Percentiles rank a stretch among this genome's conserved stretches.
Conservation (phyloP, 2,797 vertebrate genomes). For the Lagorchestes hirsutus region DNA sequence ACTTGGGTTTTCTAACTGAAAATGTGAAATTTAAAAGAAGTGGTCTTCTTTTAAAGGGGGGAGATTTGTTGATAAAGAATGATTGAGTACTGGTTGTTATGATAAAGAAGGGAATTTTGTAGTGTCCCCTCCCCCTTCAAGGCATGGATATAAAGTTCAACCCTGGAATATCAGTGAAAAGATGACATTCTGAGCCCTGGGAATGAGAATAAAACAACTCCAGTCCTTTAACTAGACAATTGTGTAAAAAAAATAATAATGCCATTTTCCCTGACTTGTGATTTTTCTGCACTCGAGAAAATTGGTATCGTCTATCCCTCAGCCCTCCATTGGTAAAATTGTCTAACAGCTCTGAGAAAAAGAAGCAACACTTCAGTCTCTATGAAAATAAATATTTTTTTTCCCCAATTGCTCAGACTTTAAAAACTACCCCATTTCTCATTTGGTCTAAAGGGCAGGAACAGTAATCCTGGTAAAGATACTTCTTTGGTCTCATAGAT, state of each 20-base stretch:
- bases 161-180: conserved; percentile 34
- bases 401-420: conserved; percentile 50
- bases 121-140: background rate
- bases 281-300: conserved; percentile 54
- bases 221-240: conserved; percentile 20
- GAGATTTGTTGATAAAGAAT: background rate
- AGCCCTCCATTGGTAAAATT: conserved; percentile 55
- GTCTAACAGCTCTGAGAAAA: conserved; percentile 20
- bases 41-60: background rate
- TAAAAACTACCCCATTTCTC: conserved; percentile 51
- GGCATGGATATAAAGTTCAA: conserved; percentile 3
- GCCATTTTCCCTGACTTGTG: conserved; percentile 29
- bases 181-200: background rate
- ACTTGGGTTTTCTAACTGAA: background rate
- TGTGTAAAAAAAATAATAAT: background rate
- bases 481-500: conserved; percentile 17
- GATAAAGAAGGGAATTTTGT: background rate
- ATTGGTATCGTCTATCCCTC: conserved; percentile 42
- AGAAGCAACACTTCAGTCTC: conserved; percentile 10
- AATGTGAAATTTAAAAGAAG: background rate
- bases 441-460: conserved; percentile 34
- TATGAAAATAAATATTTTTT: conserved; percentile 12
- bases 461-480: conserved; percentile 32
- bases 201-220: conserved; percentile 32
- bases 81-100: background rate